phyloP scores from a whole-genome alignment of 2,888 invertebrate species.

The Cosmorhoe ocellata region DNA sequence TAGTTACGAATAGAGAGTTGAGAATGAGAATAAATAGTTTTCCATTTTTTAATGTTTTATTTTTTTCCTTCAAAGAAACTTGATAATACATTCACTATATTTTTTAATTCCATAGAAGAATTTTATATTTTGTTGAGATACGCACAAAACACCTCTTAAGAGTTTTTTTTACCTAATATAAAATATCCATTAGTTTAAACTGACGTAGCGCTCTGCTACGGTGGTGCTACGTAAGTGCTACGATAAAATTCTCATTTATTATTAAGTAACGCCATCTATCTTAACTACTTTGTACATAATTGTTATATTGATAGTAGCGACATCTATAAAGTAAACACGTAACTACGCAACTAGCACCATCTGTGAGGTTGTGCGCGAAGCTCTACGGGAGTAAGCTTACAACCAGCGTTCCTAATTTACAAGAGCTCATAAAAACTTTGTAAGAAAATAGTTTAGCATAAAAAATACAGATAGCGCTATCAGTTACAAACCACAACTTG shows the following conservation, averaged over 20 bases:
- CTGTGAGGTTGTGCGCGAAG: conserved; percentile 3
- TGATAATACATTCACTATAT: no score
- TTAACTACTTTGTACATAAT: background rate
- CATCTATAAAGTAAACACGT: conserved; percentile 7
- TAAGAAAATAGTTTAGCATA: background rate
- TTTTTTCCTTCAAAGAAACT: background rate
- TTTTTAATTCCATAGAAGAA: no score
- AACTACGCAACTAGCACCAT: conserved; percentile 2
- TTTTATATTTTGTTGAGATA: no score
- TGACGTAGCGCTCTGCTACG: no score
- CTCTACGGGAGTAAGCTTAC: background rate
- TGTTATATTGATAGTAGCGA: background rate
- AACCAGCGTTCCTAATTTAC: background rate
- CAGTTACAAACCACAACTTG: background rate
- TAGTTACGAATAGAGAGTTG: conserved; percentile 47
- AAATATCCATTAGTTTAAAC: no score
- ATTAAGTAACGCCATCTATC: conserved; percentile 1
- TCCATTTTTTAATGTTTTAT: conserved; percentile 43
- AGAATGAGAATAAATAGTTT: conserved; percentile 67
- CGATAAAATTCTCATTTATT: background rate
- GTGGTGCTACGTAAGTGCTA: background rate
- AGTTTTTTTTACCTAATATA: no score
- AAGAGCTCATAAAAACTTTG: background rate
- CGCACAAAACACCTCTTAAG: no score
- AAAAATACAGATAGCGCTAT: conserved; percentile 14